These are phyloP conservation scores for Pachyuromys duprasi DNA, from an alignment of 2,797 vertebrate species.

Conservation along the genomic window DNA sequence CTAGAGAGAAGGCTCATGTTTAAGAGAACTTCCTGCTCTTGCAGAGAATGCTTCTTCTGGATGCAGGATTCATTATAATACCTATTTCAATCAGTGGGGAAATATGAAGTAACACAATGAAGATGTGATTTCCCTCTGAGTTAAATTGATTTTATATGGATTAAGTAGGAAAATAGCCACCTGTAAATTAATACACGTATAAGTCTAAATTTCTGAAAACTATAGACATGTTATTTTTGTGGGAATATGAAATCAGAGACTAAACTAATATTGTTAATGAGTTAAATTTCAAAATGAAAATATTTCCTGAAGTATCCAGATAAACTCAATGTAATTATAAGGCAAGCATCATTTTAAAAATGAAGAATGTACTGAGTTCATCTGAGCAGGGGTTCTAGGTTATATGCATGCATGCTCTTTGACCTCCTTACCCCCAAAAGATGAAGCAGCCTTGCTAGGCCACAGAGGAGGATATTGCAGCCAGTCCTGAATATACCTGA, in stretches of 20 bases:
- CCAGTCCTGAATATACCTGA: too few relatives aligned
- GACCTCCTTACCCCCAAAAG: too few relatives aligned
- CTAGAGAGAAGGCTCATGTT: background rate
- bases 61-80: background rate
- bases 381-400: too few relatives aligned
- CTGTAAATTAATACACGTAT: background rate
- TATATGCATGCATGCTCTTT: too few relatives aligned
- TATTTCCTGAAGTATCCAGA: background rate
- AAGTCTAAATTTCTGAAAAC: background rate
- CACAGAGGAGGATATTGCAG: too few relatives aligned
- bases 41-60: background rate
- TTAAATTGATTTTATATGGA: background rate
- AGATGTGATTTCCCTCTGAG: background rate
- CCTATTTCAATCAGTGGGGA: background rate
- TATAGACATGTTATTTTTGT: background rate
- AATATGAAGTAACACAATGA: background rate
- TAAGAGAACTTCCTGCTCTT: background rate
- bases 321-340: background rate
- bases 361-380: too few relatives aligned
- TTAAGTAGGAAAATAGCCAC: background rate
- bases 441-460: too few relatives aligned
- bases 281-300: background rate
- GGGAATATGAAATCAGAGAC: background rate
- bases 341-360: too few relatives aligned
- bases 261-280: background rate